Base-by-base conservation (phyloP, 2,797 vertebrate genomes). In the Brachyrhaphis roseni region DNA sequence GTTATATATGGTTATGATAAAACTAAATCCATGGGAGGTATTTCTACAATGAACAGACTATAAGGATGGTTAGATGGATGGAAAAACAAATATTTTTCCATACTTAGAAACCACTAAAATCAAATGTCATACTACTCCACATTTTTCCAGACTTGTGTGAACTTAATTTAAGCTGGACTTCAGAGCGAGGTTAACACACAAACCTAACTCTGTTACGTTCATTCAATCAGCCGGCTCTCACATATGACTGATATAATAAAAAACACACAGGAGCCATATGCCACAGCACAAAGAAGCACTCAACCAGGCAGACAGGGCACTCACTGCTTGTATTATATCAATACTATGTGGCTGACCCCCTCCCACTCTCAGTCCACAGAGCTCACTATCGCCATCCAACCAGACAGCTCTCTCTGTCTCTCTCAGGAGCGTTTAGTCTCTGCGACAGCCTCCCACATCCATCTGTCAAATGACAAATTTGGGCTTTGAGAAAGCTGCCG, bases 361-460 rank as follows among this genome's bases (percentile, higher is more conserved):
- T 87, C 90, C 90, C 90, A 90, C 90, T 90, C 84, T 64, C 49
- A 43, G 76, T 86, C 86, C 91, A 81, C 86, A 84, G 1, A 64
- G 82, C 85, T 73, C 75, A 55, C 88, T 85, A 82, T 89, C 90
- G 75, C 80, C 41, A 88, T 85, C 89, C 87, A 87, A 82, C 66
- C 90, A 90, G 91, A 93, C 90, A 86, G 86, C 82, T 88, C 88
- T 83, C 82, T 85, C 72, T 74, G 88, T 90, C 89, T 91, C 91
- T 87, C 91, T 90, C 90, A 85, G 92, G 88, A 93, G 91, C 92
- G 75, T 93, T 94, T 92, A 91, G 93, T 93, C 94, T 94, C 90
- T 75, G 92, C 93, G 92, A 94, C 93, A 93, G 84, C 93, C 95
- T 94, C 95, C 95, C 94, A 96, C 95, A 87, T 93, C 94, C 95